Conservation (phyloP, 2,113 vertebrate genomes). For the Microcebus griseorufus region DNA sequence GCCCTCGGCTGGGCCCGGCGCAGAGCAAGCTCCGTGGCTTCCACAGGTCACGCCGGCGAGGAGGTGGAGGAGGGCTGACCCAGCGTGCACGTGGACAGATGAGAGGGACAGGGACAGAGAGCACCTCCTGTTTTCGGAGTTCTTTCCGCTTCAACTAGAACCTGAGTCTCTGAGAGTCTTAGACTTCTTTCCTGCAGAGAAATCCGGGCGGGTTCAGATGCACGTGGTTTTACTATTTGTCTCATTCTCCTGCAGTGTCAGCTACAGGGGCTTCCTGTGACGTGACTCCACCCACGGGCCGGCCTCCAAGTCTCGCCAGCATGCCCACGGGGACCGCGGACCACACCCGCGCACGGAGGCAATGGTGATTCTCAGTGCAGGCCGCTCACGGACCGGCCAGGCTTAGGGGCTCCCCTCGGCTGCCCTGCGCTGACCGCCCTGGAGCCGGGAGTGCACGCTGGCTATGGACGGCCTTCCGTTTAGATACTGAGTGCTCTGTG, state of each 20-base stretch:
- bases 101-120: fast-evolving
- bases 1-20: too few species aligned
- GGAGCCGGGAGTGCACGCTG: too few species aligned
- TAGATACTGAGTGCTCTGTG: background rate
- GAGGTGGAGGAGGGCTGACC: fast-evolving
- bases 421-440: background rate
- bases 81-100: fast-evolving
- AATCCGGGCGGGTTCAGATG: background rate
- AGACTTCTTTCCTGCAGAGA: background rate
- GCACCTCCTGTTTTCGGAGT: background rate
- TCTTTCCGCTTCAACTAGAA: background rate
- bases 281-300: too few species aligned
- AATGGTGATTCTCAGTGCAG: background rate
- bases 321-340: background rate
- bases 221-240: fast-evolving
- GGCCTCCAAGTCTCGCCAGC: too few species aligned
- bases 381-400: fast-evolving
- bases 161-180: background rate
- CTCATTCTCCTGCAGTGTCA: too few species aligned
- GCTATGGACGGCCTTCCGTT: background rate
- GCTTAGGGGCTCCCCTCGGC: background rate
- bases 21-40: too few species aligned
- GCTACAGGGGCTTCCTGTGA: too few species aligned
- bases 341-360: background rate
- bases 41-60: fast-evolving